phyloP scores from a whole-genome alignment of 2,113 vertebrate genomes.

The Platichthys stellatus region DNA sequence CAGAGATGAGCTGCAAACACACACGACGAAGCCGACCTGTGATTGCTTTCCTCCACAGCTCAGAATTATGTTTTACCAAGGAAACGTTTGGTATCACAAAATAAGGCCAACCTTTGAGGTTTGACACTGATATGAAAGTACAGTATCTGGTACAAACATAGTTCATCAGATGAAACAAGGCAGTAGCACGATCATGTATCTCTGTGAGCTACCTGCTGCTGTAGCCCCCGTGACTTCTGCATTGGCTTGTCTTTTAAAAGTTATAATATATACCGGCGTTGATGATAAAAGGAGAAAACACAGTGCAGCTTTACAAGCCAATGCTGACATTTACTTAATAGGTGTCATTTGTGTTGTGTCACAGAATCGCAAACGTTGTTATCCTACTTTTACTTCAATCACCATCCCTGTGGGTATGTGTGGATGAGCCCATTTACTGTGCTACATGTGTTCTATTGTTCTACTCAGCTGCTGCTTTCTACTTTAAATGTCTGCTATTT shows the following conservation, averaged over 20 bases:
- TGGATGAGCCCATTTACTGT: not conserved
- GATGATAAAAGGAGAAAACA: too few relatives aligned
- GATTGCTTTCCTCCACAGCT: not conserved
- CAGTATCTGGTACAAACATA: not conserved
- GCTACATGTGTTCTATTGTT: too few relatives aligned
- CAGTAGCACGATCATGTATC: not conserved
- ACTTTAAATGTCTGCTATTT: too few relatives aligned
- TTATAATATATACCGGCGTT: too few relatives aligned
- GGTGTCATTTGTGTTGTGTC: not conserved
- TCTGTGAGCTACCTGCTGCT: not conserved
- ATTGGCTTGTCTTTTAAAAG: not conserved
- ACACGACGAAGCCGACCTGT: not conserved
- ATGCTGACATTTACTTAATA: not conserved
- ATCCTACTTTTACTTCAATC: not conserved
- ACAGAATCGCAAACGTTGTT: not conserved
- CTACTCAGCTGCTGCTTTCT: too few relatives aligned
- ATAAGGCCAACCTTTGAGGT: not conserved
- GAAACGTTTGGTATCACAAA: not conserved
- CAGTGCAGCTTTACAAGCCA: not conserved
- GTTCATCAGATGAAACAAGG: not conserved
- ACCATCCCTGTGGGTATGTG: not conserved
- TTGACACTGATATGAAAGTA: not conserved
- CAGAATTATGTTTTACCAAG: too few relatives aligned
- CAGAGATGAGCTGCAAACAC: not conserved
- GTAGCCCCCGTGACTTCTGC: not conserved